Evolutionary conservation across 2,113 vertebrate species (phyloP).

Genomic region (Amphilophus citrinellus): DNA sequence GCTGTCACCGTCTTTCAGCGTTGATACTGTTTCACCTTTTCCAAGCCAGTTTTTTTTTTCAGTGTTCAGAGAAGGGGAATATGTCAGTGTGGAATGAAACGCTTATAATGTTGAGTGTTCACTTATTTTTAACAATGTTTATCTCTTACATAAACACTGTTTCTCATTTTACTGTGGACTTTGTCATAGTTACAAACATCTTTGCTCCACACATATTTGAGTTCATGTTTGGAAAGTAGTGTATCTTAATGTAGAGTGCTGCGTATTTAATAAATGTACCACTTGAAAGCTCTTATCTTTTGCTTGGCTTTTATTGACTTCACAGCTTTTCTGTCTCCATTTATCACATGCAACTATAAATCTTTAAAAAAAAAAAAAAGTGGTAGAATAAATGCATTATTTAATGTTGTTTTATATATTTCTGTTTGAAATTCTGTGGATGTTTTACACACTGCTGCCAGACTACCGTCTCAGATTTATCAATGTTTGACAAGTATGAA

Average conservation of each 20-base stretch:
- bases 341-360: not conserved
- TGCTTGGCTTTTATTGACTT: slow-evolving; percentile 29
- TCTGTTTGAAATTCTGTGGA: slow-evolving; percentile 86
- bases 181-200: slow-evolving; percentile 28
- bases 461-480: slow-evolving; percentile 84
- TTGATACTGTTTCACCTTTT: slow-evolving; percentile 41
- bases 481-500: slow-evolving; percentile 85
- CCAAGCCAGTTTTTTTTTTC: slow-evolving; percentile 32
- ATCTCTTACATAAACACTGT: slow-evolving; percentile 43
- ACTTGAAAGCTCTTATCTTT: slow-evolving; percentile 56
- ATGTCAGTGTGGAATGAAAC: slow-evolving; percentile 40
- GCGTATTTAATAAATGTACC: slow-evolving; percentile 80
- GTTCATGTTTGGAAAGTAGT: slow-evolving; percentile 64
- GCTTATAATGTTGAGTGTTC: slow-evolving; percentile 20
- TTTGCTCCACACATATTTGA: slow-evolving; percentile 34
- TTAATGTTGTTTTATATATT: slow-evolving; percentile 72
- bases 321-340: slow-evolving; percentile 8
- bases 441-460: slow-evolving; percentile 85
- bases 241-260: slow-evolving; percentile 69
- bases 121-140: slow-evolving; percentile 22
- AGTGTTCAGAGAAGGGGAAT: slow-evolving; percentile 19
- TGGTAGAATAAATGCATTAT: slow-evolving; percentile 18
- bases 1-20: slow-evolving; percentile 45
- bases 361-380: not conserved
- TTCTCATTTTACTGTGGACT: slow-evolving; percentile 33